Percentiles rank a stretch among this genome's conserved stretches.
Conservation (phyloP, 2,888 invertebrate genomes). For the Schrankia costaestrigalis region DNA sequence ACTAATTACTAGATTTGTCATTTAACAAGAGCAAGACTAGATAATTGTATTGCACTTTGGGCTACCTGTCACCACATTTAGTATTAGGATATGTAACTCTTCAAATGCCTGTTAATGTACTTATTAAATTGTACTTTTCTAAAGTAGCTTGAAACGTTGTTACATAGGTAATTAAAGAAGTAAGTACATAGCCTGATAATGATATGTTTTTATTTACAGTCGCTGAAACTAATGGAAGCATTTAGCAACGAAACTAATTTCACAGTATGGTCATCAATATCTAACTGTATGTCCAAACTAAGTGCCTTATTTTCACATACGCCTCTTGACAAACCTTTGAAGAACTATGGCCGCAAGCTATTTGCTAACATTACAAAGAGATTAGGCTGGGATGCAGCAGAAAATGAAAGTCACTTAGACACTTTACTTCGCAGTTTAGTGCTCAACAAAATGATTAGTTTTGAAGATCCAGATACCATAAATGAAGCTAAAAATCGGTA, state of each 20-base stretch:
- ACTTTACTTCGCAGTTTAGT: slow-evolving; percentile 92
- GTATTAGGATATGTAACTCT: too few relatives aligned
- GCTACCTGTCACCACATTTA: too few relatives aligned
- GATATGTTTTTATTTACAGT: slow-evolving; percentile 45
- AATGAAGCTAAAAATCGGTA: slow-evolving; percentile 87
- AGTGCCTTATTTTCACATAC: slow-evolving; percentile 89
- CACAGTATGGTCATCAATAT: slow-evolving; percentile 95
- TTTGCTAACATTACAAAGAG: slow-evolving; percentile 85
- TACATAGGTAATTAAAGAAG: too few relatives aligned
- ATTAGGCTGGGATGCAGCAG: slow-evolving; percentile 92
- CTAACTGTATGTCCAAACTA: slow-evolving; percentile 88
- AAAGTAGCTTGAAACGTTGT: too few relatives aligned
- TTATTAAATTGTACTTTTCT: too few relatives aligned
- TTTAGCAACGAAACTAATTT: slow-evolving; percentile 93
- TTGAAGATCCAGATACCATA: slow-evolving; percentile 89
- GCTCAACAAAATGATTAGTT: slow-evolving; percentile 89
- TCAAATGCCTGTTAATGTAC: too few relatives aligned
- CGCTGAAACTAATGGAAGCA: slow-evolving; percentile 90
- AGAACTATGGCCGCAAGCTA: slow-evolving; percentile 87
- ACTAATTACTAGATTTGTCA: too few relatives aligned
- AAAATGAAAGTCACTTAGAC: slow-evolving; percentile 92
- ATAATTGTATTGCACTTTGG: too few relatives aligned
- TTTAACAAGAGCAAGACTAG: too few relatives aligned
- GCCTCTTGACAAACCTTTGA: slow-evolving; percentile 86
- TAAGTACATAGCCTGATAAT: too few relatives aligned